These are phyloP conservation scores for Metopolophium dirhodum DNA, from an alignment of 1,140 invertebrate species.

Conservation along the genomic window DNA sequence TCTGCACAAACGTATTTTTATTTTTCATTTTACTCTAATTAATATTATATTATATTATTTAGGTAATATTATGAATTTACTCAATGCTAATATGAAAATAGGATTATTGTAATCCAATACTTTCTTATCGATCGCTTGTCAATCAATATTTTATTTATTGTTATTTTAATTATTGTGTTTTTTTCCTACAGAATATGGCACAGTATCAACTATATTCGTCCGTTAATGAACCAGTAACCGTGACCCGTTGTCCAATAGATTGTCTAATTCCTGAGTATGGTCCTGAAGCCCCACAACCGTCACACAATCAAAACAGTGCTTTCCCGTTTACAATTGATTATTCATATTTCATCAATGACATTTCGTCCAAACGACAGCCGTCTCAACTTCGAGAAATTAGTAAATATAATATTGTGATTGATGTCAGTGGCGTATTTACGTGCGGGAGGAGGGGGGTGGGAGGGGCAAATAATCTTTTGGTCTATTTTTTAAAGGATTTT, in stretches of 20 bases:
- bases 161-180: neutral
- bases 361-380: slow-evolving; percentile 62
- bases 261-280: neutral
- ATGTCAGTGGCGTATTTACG: neutral
- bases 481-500: neutral
- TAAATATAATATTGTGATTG: slow-evolving; percentile 60
- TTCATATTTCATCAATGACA: slow-evolving; percentile 62
- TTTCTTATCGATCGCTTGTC: neutral
- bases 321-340: slow-evolving; percentile 62
- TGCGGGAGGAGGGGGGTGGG: too few relatives aligned
- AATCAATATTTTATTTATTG: neutral
- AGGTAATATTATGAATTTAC: neutral
- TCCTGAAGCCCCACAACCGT: neutral
- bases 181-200: neutral
- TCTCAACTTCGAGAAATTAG: slow-evolving; percentile 64
- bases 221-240: neutral
- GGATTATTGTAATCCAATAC: too few relatives aligned
- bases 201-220: neutral
- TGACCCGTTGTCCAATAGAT: neutral
- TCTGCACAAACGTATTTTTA: neutral
- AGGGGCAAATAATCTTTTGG: neutral
- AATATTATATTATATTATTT: neutral
- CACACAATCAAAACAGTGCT: neutral
- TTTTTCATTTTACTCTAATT: neutral
- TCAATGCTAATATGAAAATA: too few relatives aligned